phyloP scores from a whole-genome alignment of 2,797 vertebrate species.

The Graptemys geographica region DNA sequence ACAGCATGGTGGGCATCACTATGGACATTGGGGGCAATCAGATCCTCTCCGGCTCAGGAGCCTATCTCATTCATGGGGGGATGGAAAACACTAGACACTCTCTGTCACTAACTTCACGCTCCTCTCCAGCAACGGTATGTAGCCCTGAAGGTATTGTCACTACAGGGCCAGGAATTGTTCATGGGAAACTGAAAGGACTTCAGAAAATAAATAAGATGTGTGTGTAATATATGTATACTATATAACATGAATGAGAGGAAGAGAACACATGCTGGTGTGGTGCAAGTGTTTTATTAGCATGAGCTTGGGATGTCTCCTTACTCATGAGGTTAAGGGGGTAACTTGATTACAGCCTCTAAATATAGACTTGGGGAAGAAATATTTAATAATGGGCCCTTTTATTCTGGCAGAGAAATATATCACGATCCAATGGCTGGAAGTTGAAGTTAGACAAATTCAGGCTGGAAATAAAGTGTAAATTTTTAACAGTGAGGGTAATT shows the following conservation, averaged over 20 bases:
- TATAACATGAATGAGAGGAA: neutral
- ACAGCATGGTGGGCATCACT: constrained; percentile 96
- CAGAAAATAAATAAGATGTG: constrained; percentile 34
- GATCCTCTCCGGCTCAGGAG: constrained; percentile 92
- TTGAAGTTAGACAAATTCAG: no score
- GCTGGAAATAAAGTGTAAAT: no score
- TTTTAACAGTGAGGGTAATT: no score
- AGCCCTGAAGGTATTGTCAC: constrained; percentile 18
- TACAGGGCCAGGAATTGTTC: constrained; percentile 43
- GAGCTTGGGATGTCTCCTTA: neutral
- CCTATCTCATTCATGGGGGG: constrained; percentile 95
- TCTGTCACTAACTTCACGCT: constrained; percentile 93
- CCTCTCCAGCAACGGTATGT: constrained; percentile 97
- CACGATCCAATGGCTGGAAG: no score
- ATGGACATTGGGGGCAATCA: constrained; percentile 95
- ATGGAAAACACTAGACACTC: constrained; percentile 93
- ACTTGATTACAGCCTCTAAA: neutral
- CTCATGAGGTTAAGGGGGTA: neutral
- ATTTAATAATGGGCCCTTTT: neutral
- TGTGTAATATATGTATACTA: neutral
- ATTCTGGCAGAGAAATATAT: no score
- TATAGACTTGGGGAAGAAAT: neutral
- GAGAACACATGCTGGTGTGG: constrained; percentile 54
- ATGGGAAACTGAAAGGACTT: constrained; percentile 59
- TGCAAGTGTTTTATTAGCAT: fast-evolving